Percentiles rank a stretch among this genome's conserved stretches.
phyloP scores from a whole-genome alignment of 2,888 invertebrate genomes.

The Cacoxenus indagator region DNA sequence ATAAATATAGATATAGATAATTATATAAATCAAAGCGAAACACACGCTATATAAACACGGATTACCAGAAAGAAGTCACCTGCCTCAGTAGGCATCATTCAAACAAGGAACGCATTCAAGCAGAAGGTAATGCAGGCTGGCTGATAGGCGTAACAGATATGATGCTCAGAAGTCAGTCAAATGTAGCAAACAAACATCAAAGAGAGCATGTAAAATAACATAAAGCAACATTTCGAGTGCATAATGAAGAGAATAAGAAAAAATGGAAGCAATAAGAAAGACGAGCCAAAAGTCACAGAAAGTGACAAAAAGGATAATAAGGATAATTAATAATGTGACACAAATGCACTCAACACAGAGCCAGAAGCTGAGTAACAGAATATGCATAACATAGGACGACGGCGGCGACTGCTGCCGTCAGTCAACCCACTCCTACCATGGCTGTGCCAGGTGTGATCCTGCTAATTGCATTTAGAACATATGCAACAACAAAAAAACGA shows the following conservation, averaged over 20 bases:
- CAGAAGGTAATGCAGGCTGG: too few relatives aligned
- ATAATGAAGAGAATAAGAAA: slow-evolving; percentile 40
- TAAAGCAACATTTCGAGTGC: slow-evolving; percentile 23
- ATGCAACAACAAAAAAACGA: slow-evolving; percentile 52
- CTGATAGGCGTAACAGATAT: too few relatives aligned
- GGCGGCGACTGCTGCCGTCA: slow-evolving; percentile 34
- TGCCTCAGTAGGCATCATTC: too few relatives aligned
- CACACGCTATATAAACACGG: too few relatives aligned
- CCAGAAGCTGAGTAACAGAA: neutral
- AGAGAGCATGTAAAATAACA: neutral
- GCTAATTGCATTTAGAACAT: slow-evolving; percentile 64
- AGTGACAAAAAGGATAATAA: slow-evolving; percentile 21
- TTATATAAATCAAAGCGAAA: too few relatives aligned
- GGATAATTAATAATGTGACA: slow-evolving; percentile 9
- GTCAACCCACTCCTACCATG: neutral
- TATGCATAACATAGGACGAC: too few relatives aligned
- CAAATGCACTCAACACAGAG: slow-evolving; percentile 17
- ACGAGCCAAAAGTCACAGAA: too few relatives aligned
- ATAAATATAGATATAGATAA: too few relatives aligned
- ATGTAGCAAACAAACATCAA: neutral
- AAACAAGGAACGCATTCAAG: too few relatives aligned
- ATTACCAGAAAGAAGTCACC: too few relatives aligned
- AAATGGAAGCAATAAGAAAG: slow-evolving; percentile 20
- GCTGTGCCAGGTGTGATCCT: slow-evolving; percentile 56
- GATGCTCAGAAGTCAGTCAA: too few relatives aligned